Percentiles rank a stretch among this genome's conserved stretches.
Conservation (phyloP, 2,113 vertebrate genomes). For the Marcusenius ussheri region DNA sequence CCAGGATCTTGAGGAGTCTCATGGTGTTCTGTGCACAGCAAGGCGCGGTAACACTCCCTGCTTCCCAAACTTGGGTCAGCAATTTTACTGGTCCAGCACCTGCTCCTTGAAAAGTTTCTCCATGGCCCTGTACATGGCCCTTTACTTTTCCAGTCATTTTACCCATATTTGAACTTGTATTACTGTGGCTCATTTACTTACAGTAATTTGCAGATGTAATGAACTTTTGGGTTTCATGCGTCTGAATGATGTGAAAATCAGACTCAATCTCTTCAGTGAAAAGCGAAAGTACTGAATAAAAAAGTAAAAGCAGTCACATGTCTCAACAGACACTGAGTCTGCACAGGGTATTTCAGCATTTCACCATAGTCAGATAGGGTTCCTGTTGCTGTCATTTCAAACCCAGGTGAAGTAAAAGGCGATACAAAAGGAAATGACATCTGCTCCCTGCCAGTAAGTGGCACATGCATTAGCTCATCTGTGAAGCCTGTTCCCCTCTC, state of each 20-base stretch:
- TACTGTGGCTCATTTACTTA: neutral
- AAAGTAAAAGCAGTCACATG: neutral
- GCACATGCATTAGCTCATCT: neutral
- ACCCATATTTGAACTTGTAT: neutral
- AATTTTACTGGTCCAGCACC: neutral
- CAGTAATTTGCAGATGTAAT: neutral
- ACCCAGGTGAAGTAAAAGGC: neutral
- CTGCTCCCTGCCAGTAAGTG: neutral
- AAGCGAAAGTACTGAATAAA: neutral
- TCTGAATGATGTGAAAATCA: neutral
- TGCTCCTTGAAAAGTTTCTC: neutral
- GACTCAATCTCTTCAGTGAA: neutral
- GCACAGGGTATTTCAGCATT: neutral
- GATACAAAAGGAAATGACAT: neutral
- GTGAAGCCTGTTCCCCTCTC: neutral
- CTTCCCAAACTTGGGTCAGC: neutral
- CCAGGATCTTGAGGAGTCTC: neutral
- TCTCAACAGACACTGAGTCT: neutral
- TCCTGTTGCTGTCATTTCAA: neutral
- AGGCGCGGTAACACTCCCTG: neutral
- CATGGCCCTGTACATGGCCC: neutral
- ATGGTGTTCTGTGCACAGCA: neutral
- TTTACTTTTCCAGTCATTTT: too few relatives aligned
- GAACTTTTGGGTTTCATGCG: neutral
- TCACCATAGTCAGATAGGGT: neutral